Percentiles rank a stretch among this genome's conserved stretches.
These are phyloP conservation scores for Strix aluco DNA, from an alignment of 2,113 vertebrate species.

Conservation along the genomic window DNA sequence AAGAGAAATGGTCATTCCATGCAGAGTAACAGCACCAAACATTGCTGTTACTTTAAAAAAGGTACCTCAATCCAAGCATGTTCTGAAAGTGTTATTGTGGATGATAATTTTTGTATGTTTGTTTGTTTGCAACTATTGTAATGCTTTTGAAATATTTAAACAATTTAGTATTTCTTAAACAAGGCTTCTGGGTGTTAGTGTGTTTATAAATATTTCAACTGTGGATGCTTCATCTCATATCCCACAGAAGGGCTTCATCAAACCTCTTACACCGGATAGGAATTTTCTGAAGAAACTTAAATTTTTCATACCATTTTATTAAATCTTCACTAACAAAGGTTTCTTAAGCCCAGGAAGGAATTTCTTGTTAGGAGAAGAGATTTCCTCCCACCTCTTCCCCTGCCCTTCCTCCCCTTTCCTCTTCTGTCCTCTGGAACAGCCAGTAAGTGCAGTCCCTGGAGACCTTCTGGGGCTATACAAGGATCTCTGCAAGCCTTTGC, in stretches of 20 bases:
- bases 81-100: neutral
- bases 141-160: neutral
- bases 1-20: slow-evolving; percentile 85
- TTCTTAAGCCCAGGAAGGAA: slow-evolving; percentile 21
- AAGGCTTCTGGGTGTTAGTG: neutral
- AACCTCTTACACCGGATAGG: neutral
- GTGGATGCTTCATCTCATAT: neutral
- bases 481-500: slow-evolving; percentile 16
- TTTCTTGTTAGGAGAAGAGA: slow-evolving; percentile 29
- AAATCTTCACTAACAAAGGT: neutral
- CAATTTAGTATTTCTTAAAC: neutral
- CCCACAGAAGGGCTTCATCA: neutral
- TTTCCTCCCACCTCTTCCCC: slow-evolving; percentile 23
- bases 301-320: neutral
- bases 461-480: neutral
- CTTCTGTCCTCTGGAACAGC: neutral
- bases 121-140: neutral
- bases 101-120: neutral
- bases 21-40: slow-evolving; percentile 88
- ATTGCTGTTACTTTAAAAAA: slow-evolving; percentile 80
- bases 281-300: neutral
- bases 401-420: slow-evolving; percentile 38
- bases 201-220: neutral
- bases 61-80: slow-evolving; percentile 54
- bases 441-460: neutral